Conservation (phyloP, 1,140 invertebrate genomes). For the Melanaphis sacchari region DNA sequence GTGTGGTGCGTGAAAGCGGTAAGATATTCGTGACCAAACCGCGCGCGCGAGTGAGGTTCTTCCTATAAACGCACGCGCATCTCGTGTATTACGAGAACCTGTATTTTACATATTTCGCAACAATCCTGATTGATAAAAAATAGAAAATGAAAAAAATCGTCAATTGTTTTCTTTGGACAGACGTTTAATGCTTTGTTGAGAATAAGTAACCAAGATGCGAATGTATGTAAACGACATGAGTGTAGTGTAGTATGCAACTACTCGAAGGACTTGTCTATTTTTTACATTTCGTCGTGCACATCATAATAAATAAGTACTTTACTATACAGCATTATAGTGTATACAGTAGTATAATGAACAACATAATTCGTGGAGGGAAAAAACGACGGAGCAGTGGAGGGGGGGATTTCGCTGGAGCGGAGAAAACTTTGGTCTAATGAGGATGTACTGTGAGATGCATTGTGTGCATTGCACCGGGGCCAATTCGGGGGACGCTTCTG, state of each 20-base stretch:
- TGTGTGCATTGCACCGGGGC: background rate
- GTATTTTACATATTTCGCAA: slow-evolving; percentile 26
- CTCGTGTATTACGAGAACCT: background rate
- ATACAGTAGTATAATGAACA: background rate
- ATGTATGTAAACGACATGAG: background rate
- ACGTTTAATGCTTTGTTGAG: background rate
- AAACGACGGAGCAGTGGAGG: background rate
- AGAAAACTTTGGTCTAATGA: slow-evolving; percentile 4
- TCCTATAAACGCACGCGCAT: background rate
- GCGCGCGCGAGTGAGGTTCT: background rate
- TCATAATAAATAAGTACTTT: background rate
- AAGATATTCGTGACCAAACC: slow-evolving; percentile 29
- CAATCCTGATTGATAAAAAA: background rate
- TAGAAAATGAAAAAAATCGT: background rate
- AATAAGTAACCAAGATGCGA: background rate
- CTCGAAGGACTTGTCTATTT: slow-evolving; percentile 6
- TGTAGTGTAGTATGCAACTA: background rate
- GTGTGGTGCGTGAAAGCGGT: slow-evolving; percentile 12
- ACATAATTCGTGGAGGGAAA: background rate
- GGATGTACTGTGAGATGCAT: background rate
- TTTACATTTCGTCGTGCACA: background rate
- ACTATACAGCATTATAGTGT: no score
- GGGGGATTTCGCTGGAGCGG: background rate
- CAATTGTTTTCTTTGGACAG: background rate
- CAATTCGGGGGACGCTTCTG: slow-evolving; percentile 6